phyloP scores from a whole-genome alignment of 2,888 invertebrate species.

The Aphelenchoides bicaudatus region DNA sequence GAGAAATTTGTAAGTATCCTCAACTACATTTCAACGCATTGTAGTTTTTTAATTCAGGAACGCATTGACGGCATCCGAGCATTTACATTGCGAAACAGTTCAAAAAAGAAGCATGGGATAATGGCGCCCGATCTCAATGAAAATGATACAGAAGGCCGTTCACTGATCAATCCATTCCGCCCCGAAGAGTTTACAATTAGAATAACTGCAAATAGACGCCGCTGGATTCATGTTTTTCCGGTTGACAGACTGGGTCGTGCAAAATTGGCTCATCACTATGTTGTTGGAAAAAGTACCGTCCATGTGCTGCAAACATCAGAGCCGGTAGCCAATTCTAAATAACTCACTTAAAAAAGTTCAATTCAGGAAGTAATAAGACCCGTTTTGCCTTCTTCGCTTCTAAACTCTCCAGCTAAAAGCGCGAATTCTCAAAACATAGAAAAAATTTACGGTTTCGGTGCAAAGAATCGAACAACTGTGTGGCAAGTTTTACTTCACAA shows the following conservation, averaged over 20 bases:
- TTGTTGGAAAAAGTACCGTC: conserved; percentile 39
- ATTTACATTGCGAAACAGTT: conserved; percentile 3
- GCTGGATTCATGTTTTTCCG: conserved; percentile 99
- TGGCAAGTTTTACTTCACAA: conserved; percentile 18
- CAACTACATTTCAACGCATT: background rate
- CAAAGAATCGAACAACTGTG: conserved; percentile 37
- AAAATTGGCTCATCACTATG: conserved; percentile 60
- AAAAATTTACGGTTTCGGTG: conserved; percentile 36
- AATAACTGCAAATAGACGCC: conserved; percentile 61
- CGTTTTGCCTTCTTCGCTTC: background rate
- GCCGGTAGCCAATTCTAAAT: conserved; percentile 24
- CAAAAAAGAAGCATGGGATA: background rate
- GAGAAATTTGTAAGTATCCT: conserved; percentile 12
- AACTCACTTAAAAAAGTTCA: background rate
- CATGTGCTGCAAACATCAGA: conserved; percentile 35
- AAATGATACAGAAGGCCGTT: conserved; percentile 11
- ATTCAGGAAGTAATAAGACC: conserved; percentile 5
- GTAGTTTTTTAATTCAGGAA: conserved; percentile 10
- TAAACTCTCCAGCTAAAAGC: conserved; percentile 24
- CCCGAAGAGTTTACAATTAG: conserved; percentile 77
- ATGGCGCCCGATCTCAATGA: background rate
- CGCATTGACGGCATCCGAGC: background rate
- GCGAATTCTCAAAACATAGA: conserved; percentile 26
- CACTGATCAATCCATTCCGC: conserved; percentile 74
- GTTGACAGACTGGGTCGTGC: conserved; percentile 62